phyloP scores from a whole-genome alignment of 2,797 vertebrate genomes.

The Ceyx erithaca region DNA sequence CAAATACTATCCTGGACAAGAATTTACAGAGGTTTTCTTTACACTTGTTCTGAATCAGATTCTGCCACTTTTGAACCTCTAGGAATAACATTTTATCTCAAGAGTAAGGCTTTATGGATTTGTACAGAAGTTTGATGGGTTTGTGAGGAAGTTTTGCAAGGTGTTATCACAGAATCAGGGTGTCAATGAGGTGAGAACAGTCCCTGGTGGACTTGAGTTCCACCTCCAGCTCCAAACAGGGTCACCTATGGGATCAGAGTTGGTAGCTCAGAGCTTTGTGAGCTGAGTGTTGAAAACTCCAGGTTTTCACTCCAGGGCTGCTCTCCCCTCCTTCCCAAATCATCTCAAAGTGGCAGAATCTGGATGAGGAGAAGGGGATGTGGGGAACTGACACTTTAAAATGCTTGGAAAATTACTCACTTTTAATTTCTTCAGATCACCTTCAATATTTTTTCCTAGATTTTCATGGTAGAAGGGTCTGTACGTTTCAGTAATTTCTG shows the following conservation, averaged over 20 bases:
- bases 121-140: too few relatives aligned
- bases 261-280: not conserved
- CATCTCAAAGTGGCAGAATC: not conserved
- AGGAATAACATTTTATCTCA: not conserved
- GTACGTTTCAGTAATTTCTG: slow-evolving; percentile 84
- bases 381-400: not conserved
- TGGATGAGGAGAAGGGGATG: not conserved
- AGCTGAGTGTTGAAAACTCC: not conserved
- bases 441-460: slow-evolving; percentile 77
- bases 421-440: slow-evolving; percentile 81
- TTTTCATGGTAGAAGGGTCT: slow-evolving; percentile 81
- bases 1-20: not conserved
- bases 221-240: not conserved
- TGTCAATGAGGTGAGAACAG: not conserved
- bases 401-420: slow-evolving; percentile 74
- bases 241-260: not conserved
- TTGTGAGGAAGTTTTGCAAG: not conserved
- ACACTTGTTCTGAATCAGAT: not conserved
- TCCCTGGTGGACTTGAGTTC: not conserved
- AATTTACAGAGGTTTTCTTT: not conserved
- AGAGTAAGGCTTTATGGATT: not conserved
- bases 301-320: not conserved
- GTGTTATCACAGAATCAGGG: not conserved
- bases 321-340: not conserved
- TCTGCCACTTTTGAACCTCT: not conserved